Conservation (phyloP, 2,797 vertebrate species). For the Champsocephalus esox region DNA sequence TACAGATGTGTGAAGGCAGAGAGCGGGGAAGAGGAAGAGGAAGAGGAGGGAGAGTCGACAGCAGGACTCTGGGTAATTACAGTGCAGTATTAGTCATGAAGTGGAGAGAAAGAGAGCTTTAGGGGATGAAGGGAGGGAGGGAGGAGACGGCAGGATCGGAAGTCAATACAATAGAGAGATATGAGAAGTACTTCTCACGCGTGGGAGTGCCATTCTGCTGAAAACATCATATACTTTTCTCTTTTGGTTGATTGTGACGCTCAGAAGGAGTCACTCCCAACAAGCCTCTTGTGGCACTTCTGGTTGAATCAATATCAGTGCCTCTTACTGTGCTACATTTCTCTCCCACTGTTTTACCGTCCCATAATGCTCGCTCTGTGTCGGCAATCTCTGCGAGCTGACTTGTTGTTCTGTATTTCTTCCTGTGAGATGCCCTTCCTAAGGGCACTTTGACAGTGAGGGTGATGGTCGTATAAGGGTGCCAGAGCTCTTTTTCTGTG, state of each 20-base stretch:
- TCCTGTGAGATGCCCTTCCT: constrained; percentile 12
- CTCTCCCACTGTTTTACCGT: constrained; percentile 13
- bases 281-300: constrained; percentile 29
- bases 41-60: constrained; percentile 45
- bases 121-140: constrained; percentile 36
- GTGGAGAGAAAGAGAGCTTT: constrained; percentile 44
- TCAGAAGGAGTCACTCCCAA: constrained; percentile 37
- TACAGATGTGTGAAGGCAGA: constrained; percentile 23
- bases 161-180: constrained; percentile 11
- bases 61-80: constrained; percentile 64
- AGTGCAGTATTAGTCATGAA: constrained; percentile 58
- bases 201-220: constrained; percentile 15
- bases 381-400: not conserved
- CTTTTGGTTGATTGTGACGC: constrained; percentile 50
- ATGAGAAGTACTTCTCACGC: constrained; percentile 25
- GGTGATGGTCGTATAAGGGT: constrained; percentile 2
- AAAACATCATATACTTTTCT: constrained; percentile 38
- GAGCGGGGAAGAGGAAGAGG: constrained; percentile 28
- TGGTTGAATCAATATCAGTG: constrained; percentile 40
- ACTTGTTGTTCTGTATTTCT: not conserved
- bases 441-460: constrained; percentile 15
- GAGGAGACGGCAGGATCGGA: constrained; percentile 36
- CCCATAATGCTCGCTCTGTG: constrained; percentile 1
- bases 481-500: not conserved
- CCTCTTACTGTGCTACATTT: constrained; percentile 27